phyloP scores from a whole-genome alignment of 1,140 invertebrate genomes.

The Rhopalosiphum padi region DNA sequence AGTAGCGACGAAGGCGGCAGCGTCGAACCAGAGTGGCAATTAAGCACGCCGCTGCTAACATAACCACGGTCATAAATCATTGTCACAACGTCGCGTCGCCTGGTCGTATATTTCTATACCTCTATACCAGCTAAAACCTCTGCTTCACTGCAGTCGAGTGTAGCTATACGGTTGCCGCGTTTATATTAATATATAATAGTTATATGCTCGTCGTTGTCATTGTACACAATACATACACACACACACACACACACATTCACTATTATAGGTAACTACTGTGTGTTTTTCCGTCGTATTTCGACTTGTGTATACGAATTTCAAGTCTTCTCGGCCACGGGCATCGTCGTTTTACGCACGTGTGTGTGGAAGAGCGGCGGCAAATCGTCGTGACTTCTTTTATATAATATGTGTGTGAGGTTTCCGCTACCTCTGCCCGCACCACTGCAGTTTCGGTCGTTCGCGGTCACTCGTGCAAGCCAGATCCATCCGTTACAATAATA shows the following conservation, averaged over 20 bases:
- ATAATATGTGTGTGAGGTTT: neutral
- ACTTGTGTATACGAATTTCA: neutral
- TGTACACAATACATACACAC: neutral
- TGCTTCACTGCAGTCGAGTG: neutral
- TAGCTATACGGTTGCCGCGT: neutral
- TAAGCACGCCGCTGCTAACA: neutral
- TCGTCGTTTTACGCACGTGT: neutral
- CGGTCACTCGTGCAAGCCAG: neutral
- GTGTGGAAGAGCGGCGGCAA: neutral
- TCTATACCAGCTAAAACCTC: neutral
- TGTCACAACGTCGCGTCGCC: conserved; percentile 17
- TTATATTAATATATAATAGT: neutral
- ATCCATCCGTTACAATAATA: neutral
- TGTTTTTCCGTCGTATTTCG: neutral
- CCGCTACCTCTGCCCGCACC: neutral
- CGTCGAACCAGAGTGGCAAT: conserved; percentile 8
- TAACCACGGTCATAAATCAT: conserved; percentile 27
- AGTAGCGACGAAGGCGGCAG: neutral
- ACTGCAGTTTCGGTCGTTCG: neutral
- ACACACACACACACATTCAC: neutral
- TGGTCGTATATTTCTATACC: neutral
- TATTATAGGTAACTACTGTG: neutral
- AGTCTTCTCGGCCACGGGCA: neutral
- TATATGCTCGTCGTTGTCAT: neutral
- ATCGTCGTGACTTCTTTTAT: conserved; percentile 38